phyloP scores from a whole-genome alignment of 2,888 invertebrate species.

The Leptothorax acervorum region DNA sequence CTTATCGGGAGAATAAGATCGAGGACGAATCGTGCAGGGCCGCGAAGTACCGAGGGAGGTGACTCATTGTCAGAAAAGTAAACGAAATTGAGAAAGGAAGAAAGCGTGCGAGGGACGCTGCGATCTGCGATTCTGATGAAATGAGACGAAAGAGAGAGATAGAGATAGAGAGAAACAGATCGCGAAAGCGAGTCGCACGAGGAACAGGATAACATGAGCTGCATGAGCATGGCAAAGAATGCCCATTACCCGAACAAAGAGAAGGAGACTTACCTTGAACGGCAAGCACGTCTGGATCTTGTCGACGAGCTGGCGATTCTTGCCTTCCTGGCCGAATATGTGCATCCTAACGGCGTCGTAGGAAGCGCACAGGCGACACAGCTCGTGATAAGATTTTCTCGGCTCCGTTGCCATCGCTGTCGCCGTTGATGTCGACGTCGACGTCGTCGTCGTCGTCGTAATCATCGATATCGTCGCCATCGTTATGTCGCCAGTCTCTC shows the following conservation, averaged over 20 bases:
- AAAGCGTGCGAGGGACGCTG: constrained; percentile 1
- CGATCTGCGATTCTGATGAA: background rate
- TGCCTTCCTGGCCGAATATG: constrained; percentile 86
- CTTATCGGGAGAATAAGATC: constrained; percentile 43
- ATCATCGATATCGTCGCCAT: constrained; percentile 45
- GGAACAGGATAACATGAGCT: constrained; percentile 1
- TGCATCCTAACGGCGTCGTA: constrained; percentile 86
- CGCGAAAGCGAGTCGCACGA: background rate
- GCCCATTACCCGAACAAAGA: background rate
- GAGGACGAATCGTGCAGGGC: constrained; percentile 52
- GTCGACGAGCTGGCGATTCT: constrained; percentile 85
- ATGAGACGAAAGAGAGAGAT: background rate
- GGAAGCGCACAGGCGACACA: constrained; percentile 86
- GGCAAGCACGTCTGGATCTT: constrained; percentile 86
- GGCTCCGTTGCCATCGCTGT: constrained; percentile 68
- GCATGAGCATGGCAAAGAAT: background rate
- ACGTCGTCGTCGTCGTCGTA: constrained; percentile 45
- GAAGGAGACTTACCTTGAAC: constrained; percentile 82
- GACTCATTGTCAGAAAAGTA: constrained; percentile 13
- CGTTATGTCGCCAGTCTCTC: constrained; percentile 38
- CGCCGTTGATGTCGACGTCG: constrained; percentile 49
- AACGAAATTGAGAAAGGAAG: constrained; percentile 16
- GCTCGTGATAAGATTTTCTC: constrained; percentile 83
- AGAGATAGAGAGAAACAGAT: background rate
- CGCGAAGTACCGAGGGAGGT: constrained; percentile 25